Conservation (phyloP, 2,113 vertebrate genomes). For the Helogale parvula region DNA sequence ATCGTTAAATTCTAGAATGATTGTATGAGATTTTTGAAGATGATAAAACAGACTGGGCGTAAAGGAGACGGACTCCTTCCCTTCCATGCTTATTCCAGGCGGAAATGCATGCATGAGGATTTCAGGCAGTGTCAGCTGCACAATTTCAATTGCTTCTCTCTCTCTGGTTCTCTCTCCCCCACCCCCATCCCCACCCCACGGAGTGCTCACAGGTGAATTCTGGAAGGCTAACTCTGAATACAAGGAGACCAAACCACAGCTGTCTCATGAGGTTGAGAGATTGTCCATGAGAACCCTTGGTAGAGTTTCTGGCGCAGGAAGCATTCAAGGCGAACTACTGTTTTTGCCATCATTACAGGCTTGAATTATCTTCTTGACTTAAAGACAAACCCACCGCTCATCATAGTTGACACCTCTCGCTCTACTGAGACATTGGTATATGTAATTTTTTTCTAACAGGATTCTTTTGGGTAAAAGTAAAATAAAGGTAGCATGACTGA, state of each 20-base stretch:
- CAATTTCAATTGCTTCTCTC: not conserved
- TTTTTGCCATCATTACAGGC: not conserved
- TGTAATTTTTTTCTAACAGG: not conserved
- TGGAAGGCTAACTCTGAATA: not conserved
- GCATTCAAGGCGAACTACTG: not conserved
- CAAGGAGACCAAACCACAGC: accelerated
- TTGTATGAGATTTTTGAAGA: not conserved
- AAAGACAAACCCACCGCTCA: not conserved
- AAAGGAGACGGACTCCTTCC: not conserved
- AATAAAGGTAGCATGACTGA: not conserved
- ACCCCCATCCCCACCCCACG: not conserved
- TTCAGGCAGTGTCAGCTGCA: not conserved
- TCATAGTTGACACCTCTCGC: not conserved
- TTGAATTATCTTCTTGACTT: not conserved
- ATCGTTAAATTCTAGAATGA: not conserved
- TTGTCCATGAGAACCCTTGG: not conserved
- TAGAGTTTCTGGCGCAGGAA: not conserved
- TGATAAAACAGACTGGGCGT: not conserved
- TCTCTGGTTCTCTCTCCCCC: too few relatives aligned
- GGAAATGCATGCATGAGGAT: not conserved
- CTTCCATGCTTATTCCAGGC: not conserved
- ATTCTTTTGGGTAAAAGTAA: not conserved
- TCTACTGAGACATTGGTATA: not conserved
- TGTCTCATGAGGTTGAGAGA: not conserved
- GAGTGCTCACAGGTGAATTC: not conserved